Evolutionary conservation across 2,888 invertebrate genomes (phyloP).

Genomic region (Apamea epomidion): DNA sequence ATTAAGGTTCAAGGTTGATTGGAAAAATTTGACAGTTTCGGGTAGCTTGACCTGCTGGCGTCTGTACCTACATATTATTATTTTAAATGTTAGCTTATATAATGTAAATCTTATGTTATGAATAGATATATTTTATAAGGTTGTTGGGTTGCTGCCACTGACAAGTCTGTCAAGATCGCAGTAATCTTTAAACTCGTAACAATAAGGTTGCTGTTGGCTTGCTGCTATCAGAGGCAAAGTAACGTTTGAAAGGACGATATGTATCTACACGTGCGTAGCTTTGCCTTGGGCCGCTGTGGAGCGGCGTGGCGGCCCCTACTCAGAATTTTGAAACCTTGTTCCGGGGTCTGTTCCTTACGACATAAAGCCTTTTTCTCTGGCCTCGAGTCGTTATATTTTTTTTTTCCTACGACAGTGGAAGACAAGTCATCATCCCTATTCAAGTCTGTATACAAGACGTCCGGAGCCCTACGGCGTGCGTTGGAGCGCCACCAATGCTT

Average conservation of each 20-base stretch:
- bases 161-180: too few species aligned
- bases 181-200: too few species aligned
- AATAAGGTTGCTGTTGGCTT: too few species aligned
- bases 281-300: not conserved
- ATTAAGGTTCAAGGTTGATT: too few species aligned
- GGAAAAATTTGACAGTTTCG: too few species aligned
- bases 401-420: conserved; percentile 72
- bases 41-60: too few species aligned
- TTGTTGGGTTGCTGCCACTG: too few species aligned
- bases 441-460: conserved; percentile 74
- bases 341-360: not conserved
- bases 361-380: not conserved
- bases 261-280: not conserved
- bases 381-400: not conserved
- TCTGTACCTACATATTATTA: too few species aligned
- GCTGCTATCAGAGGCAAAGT: not conserved
- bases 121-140: too few species aligned
- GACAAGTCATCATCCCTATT: conserved; percentile 74
- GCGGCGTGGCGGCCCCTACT: not conserved
- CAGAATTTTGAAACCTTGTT: not conserved
- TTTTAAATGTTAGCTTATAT: too few species aligned
- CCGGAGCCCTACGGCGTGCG: conserved; percentile 75
- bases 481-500: conserved; percentile 77
- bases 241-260: not conserved
- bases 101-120: too few species aligned